These are phyloP conservation scores for Euura lappo DNA, from an alignment of 1,140 invertebrate species.

Conservation along the genomic window DNA sequence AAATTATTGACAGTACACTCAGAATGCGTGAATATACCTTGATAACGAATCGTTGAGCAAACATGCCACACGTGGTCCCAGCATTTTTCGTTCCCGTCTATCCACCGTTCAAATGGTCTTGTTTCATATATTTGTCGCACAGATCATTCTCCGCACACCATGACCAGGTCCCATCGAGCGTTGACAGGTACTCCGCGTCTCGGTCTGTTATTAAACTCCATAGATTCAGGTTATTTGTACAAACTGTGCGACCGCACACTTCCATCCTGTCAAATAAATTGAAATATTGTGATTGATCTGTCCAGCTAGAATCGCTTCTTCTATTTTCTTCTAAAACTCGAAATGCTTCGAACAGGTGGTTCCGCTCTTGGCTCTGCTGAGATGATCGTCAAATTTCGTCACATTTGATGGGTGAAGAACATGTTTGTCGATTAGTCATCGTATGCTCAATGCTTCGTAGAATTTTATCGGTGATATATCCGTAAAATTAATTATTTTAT, in stretches of 20 bases:
- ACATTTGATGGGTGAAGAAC: no score
- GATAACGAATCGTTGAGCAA: slow-evolving; percentile 44
- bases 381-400: no score
- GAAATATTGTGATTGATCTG: slow-evolving; percentile 11
- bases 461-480: no score
- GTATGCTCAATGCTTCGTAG: no score
- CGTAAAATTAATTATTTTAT: neutral
- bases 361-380: neutral
- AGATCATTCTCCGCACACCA: neutral
- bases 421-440: no score
- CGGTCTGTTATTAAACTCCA: neutral
- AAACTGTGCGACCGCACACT: neutral
- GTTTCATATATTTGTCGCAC: slow-evolving; percentile 7
- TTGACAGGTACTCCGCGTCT: neutral
- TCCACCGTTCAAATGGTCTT: neutral
- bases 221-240: slow-evolving; percentile 8
- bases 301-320: neutral
- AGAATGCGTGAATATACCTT: slow-evolving; percentile 26
- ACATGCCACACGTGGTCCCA: slow-evolving; percentile 31
- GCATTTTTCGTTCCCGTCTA: slow-evolving; percentile 33
- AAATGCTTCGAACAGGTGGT: slow-evolving; percentile 1
- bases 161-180: neutral
- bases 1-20: slow-evolving; percentile 40
- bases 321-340: slow-evolving; percentile 1
- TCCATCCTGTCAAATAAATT: slow-evolving; percentile 3